A percentile compares a stretch with the other conserved stretches of the same genome.
Conservation (phyloP, 2,113 vertebrate genomes). For the Dasyurus viverrinus region DNA sequence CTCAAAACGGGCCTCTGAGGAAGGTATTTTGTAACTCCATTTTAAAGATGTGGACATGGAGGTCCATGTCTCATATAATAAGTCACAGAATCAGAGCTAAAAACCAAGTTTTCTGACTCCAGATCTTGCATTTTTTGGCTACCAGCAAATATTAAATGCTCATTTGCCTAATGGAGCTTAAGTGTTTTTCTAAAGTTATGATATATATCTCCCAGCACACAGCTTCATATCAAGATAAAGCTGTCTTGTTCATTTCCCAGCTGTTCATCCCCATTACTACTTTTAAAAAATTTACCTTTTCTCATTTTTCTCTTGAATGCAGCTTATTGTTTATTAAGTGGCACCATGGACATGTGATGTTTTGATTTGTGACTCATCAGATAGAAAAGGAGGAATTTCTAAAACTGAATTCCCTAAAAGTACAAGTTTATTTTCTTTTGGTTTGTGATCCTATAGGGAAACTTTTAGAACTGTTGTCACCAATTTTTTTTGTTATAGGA, state of each 20-base stretch:
- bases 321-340: background rate
- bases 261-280: background rate
- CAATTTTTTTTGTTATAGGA: background rate
- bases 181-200: background rate
- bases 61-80: too few relatives aligned
- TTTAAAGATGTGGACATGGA: too few relatives aligned
- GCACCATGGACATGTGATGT: background rate
- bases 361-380: background rate
- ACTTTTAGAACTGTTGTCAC: background rate
- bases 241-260: background rate
- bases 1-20: too few relatives aligned
- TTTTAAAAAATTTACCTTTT: background rate
- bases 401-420: background rate
- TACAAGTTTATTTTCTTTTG: background rate
- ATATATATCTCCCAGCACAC: background rate
- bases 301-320: background rate
- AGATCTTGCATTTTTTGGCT: too few relatives aligned
- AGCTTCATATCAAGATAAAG: background rate
- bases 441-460: background rate
- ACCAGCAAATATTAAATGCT: background rate
- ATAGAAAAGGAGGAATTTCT: background rate
- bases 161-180: background rate
- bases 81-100: too few relatives aligned
- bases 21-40: too few relatives aligned
- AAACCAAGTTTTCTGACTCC: too few relatives aligned